Conservation (phyloP, 2,797 vertebrate species). For the Allobates femoralis region DNA sequence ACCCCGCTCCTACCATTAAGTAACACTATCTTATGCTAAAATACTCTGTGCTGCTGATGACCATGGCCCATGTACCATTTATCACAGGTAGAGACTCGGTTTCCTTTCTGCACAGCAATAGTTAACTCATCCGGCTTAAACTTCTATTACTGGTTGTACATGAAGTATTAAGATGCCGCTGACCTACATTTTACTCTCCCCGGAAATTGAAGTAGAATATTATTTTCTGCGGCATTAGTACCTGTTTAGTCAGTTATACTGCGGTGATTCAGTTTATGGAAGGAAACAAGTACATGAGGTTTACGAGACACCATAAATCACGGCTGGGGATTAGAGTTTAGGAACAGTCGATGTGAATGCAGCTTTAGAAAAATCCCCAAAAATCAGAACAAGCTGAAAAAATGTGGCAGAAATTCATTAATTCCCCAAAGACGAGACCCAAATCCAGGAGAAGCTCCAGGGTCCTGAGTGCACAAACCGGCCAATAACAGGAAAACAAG, state of each 20-base stretch:
- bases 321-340: not conserved
- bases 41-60: not conserved
- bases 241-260: slow-evolving; percentile 11
- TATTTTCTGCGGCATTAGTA: slow-evolving; percentile 20
- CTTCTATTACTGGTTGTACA: not conserved
- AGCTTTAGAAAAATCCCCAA: not conserved
- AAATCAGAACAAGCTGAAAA: not conserved
- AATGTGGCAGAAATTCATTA: slow-evolving; percentile 11
- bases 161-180: slow-evolving; percentile 7
- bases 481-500: not conserved
- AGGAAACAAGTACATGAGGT: not conserved
- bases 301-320: slow-evolving; percentile 31
- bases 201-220: slow-evolving; percentile 22
- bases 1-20: not conserved
- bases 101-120: not conserved
- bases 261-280: slow-evolving; percentile 6
- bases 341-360: not conserved
- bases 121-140: not conserved
- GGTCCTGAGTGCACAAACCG: not conserved
- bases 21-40: not conserved
- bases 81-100: not conserved
- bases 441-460: slow-evolving; percentile 9
- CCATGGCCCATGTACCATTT: not conserved
- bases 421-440: not conserved
- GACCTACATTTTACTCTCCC: slow-evolving; percentile 15